Conservation (phyloP, 1,140 invertebrate species). For the Hetaerina americana region DNA sequence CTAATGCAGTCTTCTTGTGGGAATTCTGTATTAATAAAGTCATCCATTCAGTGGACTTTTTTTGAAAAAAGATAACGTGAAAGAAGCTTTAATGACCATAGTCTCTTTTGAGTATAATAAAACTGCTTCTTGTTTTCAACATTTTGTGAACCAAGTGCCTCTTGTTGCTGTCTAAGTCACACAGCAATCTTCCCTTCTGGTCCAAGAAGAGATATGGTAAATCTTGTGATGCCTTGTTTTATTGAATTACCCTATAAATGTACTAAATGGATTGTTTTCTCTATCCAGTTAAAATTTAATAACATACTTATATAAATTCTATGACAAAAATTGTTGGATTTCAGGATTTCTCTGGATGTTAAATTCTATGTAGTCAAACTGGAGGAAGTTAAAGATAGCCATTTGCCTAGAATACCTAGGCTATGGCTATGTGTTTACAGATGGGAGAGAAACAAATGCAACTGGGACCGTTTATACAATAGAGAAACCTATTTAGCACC, state of each 20-base stretch:
- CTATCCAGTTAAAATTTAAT: neutral
- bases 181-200: conserved; percentile 4
- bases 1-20: neutral
- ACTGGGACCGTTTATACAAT: neutral
- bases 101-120: conserved; percentile 3
- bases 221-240: conserved; percentile 1
- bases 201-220: conserved; percentile 3
- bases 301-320: conserved; percentile 2
- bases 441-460: neutral
- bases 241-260: neutral
- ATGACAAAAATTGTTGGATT: neutral
- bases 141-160: conserved; percentile 6
- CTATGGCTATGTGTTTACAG: neutral
- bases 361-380: neutral
- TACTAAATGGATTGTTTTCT: conserved; percentile 3
- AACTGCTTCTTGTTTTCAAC: conserved; percentile 2
- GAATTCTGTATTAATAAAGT: neutral
- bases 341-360: conserved; percentile 3
- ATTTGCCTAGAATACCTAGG: neutral
- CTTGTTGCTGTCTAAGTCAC: neutral
- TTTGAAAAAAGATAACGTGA: neutral
- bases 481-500: neutral
- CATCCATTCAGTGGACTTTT: neutral
- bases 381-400: neutral
- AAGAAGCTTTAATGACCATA: neutral